A percentile compares a stretch with the other conserved stretches of the same genome.
phyloP scores from a whole-genome alignment of 2,888 invertebrate genomes.

The Hedya salicella region DNA sequence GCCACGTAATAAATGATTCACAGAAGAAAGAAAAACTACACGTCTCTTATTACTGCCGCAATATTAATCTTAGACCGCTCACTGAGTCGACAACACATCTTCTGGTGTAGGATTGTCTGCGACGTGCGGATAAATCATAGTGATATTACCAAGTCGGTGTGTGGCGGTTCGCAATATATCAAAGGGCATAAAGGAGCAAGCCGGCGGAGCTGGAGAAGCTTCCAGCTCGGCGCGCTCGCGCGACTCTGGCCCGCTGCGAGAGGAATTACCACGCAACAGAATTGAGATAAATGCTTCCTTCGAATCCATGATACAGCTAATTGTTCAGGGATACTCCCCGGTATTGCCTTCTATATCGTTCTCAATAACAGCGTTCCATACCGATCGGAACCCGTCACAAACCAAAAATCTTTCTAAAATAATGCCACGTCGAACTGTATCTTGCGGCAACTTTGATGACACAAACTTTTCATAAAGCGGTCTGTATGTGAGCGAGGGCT shows the following conservation, averaged over 20 bases:
- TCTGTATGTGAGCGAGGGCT: conserved; percentile 70
- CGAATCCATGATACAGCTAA: conserved; percentile 8
- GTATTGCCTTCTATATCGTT: neutral
- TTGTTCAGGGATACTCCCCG: neutral
- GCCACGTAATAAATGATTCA: conserved; percentile 55
- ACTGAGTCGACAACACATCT: conserved; percentile 63
- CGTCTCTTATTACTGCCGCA: conserved; percentile 60
- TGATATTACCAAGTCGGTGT: conserved; percentile 72
- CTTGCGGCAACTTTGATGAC: conserved; percentile 46
- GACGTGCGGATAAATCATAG: conserved; percentile 70
- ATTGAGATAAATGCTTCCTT: conserved; percentile 59
- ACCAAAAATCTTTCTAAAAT: conserved; percentile 17
- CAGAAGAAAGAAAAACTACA: conserved; percentile 61
- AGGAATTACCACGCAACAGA: conserved; percentile 52
- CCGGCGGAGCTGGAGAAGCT: conserved; percentile 50
- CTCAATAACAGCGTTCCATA: neutral
- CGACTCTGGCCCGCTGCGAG: conserved; percentile 48
- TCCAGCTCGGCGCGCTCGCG: conserved; percentile 49
- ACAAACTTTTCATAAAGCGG: conserved; percentile 72
- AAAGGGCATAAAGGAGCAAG: conserved; percentile 66
- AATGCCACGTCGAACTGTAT: conserved; percentile 24
- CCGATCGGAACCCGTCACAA: conserved; percentile 16
- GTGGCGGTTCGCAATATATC: conserved; percentile 70
- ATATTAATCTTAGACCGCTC: conserved; percentile 65
- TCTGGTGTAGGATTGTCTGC: conserved; percentile 62